A percentile compares a stretch with the other conserved stretches of the same genome.
Conservation (phyloP, 2,113 vertebrate genomes). For the Gorsachius goisagi region DNA sequence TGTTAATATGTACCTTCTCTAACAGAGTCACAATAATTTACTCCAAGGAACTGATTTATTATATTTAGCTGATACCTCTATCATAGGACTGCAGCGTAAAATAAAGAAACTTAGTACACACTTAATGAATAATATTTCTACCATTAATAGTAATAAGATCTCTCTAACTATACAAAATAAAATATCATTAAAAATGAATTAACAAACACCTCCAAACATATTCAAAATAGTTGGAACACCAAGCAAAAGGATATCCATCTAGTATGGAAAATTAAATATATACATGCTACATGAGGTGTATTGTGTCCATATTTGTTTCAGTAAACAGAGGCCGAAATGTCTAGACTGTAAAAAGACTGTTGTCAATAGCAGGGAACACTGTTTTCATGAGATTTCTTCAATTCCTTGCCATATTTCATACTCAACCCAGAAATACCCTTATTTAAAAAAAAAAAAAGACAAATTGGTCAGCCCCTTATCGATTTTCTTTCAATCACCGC, state of each 20-base stretch:
- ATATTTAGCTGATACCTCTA: neutral
- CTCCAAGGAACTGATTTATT: neutral
- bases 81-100: neutral
- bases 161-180: neutral
- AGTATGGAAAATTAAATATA: neutral
- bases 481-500: slow-evolving; percentile 64
- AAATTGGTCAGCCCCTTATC: slow-evolving; percentile 47
- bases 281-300: neutral
- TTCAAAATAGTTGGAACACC: neutral
- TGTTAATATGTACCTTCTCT: neutral
- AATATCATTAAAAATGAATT: neutral
- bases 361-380: slow-evolving; percentile 55
- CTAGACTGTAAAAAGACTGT: neutral
- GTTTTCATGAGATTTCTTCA: slow-evolving; percentile 15
- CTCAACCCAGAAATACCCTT: slow-evolving; percentile 43
- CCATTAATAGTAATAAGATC: neutral
- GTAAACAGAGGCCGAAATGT: neutral
- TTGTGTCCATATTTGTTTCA: neutral
- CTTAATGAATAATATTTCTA: neutral
- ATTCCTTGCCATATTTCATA: slow-evolving; percentile 57
- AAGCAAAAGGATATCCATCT: neutral
- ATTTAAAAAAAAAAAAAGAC: slow-evolving; percentile 44
- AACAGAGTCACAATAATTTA: neutral
- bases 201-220: neutral
- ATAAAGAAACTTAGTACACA: neutral